Evolutionary conservation across 53 echinoderm and acorn worm genomes (phyloP).

Genomic region (Temnopleurus reevesii): DNA sequence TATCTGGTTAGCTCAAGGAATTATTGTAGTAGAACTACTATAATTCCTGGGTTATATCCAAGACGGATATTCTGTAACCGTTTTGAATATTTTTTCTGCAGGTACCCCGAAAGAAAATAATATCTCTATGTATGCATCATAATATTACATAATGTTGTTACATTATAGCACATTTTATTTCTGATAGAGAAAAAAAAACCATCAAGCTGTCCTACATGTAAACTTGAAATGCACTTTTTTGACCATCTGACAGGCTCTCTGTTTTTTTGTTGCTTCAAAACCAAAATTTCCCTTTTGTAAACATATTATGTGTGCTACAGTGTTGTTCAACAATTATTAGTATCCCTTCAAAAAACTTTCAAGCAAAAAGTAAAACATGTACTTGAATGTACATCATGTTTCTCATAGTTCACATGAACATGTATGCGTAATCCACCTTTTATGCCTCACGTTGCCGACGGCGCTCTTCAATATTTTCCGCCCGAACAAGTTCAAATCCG

Average conservation of each 20-base stretch:
- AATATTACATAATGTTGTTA: too few relatives aligned
- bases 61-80: not conserved
- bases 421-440: not conserved
- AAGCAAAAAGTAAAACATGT: not conserved
- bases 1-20: too few relatives aligned
- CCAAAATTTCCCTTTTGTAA: not conserved
- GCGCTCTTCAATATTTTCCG: not conserved
- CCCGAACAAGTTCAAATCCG: conserved; percentile 4
- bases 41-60: too few relatives aligned
- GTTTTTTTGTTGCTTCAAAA: not conserved
- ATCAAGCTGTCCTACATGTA: too few relatives aligned
- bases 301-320: not conserved
- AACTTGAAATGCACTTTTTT: too few relatives aligned
- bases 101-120: too few relatives aligned
- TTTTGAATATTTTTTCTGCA: not conserved
- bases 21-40: too few relatives aligned
- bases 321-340: not conserved
- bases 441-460: not conserved
- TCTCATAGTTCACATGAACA: not conserved
- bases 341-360: not conserved
- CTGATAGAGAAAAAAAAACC: too few relatives aligned
- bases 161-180: too few relatives aligned
- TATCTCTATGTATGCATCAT: too few relatives aligned
- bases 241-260: not conserved
- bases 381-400: too few relatives aligned